Evolutionary conservation across 2,797 vertebrate genomes (phyloP).

Genomic region (Pipistrellus kuhlii): DNA sequence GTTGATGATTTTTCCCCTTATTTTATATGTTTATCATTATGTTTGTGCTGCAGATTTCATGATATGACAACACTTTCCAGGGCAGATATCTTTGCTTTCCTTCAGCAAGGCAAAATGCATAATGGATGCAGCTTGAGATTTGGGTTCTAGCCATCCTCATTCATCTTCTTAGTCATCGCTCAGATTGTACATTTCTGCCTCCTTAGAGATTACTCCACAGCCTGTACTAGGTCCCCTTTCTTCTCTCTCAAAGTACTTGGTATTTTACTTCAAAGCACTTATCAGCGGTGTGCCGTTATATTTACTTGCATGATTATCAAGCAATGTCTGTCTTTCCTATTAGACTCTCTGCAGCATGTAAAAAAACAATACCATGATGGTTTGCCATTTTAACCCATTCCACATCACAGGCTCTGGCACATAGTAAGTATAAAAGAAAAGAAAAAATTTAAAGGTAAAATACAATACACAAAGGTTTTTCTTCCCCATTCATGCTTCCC

Average conservation of each 20-base stretch:
- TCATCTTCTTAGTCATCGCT: neutral
- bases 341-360: neutral
- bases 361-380: neutral
- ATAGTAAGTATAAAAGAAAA: neutral
- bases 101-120: neutral
- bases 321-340: neutral
- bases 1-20: neutral
- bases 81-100: neutral
- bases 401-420: neutral
- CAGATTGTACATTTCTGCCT: neutral
- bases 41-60: neutral
- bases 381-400: neutral
- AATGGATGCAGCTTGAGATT: neutral
- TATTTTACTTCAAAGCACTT: constrained; percentile 23
- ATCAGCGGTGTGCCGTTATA: neutral
- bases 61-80: neutral
- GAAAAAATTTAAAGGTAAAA: neutral
- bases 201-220: neutral
- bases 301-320: neutral
- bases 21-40: neutral
- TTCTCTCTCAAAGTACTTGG: neutral
- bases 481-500: neutral
- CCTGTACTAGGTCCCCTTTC: neutral
- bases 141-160: neutral
- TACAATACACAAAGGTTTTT: neutral